phyloP scores from a whole-genome alignment of 2,888 invertebrate species.

The Gortyna flavago region DNA sequence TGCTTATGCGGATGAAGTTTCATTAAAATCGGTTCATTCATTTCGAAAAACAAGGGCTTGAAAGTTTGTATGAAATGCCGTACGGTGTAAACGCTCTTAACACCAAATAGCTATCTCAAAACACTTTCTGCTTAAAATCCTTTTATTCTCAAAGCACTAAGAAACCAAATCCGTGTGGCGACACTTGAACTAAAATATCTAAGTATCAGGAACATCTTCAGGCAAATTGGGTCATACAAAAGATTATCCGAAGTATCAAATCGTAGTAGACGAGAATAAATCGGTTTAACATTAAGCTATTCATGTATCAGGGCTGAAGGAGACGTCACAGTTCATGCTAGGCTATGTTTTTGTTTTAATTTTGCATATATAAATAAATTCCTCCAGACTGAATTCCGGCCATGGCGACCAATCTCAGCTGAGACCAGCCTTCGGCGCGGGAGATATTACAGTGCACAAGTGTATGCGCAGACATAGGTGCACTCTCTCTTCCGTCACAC shows the following conservation, averaged over 20 bases:
- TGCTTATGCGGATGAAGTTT: too few species aligned
- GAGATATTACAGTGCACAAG: too few species aligned
- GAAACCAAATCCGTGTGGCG: neutral
- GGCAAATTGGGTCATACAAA: constrained; percentile 60
- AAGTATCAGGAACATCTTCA: constrained; percentile 41
- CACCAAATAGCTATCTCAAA: neutral
- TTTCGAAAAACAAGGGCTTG: too few species aligned
- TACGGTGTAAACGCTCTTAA: too few species aligned
- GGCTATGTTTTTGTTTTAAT: neutral
- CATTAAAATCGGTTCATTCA: too few species aligned
- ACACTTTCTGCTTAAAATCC: neutral
- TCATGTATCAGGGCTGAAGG: constrained; percentile 41
- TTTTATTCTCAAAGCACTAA: neutral
- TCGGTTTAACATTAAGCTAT: constrained; percentile 65
- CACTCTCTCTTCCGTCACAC: too few species aligned
- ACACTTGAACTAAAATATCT: constrained; percentile 34
- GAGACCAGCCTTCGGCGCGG: too few species aligned
- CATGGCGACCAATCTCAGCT: too few species aligned
- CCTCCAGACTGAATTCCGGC: too few species aligned
- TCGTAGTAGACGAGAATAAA: constrained; percentile 62
- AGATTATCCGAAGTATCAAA: constrained; percentile 65
- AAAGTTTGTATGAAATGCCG: too few species aligned
- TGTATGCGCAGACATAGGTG: too few species aligned
- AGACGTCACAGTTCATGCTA: constrained; percentile 35
- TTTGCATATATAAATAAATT: too few species aligned